Evolutionary conservation across 2,797 vertebrate genomes (phyloP), one percentile per base, ranked within the genome.

Genomic region (Pangasius sanitwongsei): DNA sequence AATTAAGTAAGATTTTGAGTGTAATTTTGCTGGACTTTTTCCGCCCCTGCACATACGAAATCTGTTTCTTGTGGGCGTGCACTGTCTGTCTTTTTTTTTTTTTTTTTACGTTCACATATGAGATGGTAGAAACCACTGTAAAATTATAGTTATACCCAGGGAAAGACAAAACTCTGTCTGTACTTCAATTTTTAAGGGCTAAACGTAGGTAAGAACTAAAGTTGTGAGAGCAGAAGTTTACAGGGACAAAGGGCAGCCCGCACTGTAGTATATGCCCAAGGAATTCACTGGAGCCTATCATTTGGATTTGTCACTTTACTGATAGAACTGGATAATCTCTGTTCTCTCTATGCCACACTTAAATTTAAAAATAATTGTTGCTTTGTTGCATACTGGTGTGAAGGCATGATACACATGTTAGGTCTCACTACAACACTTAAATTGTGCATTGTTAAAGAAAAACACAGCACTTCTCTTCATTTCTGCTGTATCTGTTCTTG

Each of bases 11-110:
- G 11, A 44, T 44, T 74, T 74, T 0, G 12, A 5, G 31, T 53
- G 75, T n/a, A 53, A 78, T n/a, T 78, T 18, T 31, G 48, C 28
- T 78, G 75, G 75, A 55, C 13, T 78, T 78, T 77, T n/a, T 50
- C 74, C 74, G 53, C 44, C 74, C 11, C 75, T 78, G 28, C 75
- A 55, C 28, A n/a, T 53, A 7, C 34, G 18, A 34, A 57, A 34
- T 12, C 11, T 57, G 78, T 28, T 7, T 57, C 78, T 11, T 12
- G 53, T 34, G 78, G 31, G 53, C 20, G 9, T 57, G 53, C 28
- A 18, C 25, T 50, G 12, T n/a, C 48, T 78, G 70, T 16, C 2
- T 37, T 41, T 37, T 23, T 70, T 65, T 28, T n/a, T 65, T 57
- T 57, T 57, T 57, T 59, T 59, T 3, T 0, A n/a, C 9, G 0